Evolutionary conservation across 1,140 invertebrate genomes (phyloP).

Genomic region (Tribolium castaneum): DNA sequence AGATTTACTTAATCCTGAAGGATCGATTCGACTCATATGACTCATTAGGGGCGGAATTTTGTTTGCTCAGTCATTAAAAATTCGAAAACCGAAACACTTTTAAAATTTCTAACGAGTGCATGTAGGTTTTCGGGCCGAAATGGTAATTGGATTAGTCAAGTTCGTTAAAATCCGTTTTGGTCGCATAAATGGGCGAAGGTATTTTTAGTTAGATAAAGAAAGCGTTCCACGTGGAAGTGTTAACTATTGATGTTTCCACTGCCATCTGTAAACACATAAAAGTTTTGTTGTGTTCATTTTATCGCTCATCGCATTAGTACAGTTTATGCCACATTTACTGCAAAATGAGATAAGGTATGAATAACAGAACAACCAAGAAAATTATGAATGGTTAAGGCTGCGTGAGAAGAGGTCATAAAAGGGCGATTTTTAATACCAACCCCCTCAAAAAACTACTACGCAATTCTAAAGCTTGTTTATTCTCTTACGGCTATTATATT

Average conservation of each 20-base stretch:
- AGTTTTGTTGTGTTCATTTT: neutral
- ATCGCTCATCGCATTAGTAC: slow-evolving; percentile 3
- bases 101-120: neutral
- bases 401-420: neutral
- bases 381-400: neutral
- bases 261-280: slow-evolving; percentile 7
- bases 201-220: neutral
- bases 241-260: neutral
- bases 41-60: neutral
- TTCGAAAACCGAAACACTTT: neutral
- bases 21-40: neutral
- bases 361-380: neutral
- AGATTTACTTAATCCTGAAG: neutral
- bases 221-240: neutral
- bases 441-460: neutral
- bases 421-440: neutral
- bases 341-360: slow-evolving; percentile 4
- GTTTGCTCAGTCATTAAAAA: neutral
- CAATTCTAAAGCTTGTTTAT: neutral
- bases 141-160: neutral
- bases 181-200: neutral
- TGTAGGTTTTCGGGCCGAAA: neutral
- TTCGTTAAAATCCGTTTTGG: neutral
- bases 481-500: neutral
- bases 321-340: slow-evolving; percentile 7